A percentile compares a stretch with the other conserved stretches of the same genome.
Evolutionary conservation across 2,888 invertebrate species (phyloP).

Genomic region (Graphium colonna): DNA sequence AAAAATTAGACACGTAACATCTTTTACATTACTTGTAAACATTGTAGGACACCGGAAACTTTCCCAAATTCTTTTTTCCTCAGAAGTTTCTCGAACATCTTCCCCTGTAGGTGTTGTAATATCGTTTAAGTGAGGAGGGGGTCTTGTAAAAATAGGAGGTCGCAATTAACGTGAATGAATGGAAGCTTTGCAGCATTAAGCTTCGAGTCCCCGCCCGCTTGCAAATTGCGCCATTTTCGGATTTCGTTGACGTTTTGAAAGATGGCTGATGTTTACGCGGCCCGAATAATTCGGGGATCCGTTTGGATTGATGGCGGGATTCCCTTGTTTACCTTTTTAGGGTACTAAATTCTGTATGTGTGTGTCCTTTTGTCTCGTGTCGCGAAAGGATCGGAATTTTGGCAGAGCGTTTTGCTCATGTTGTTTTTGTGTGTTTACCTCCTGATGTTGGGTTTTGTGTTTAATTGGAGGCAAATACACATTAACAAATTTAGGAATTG

Average conservation of each 20-base stretch:
- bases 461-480: neutral
- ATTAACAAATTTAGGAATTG: neutral
- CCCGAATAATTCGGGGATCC: conserved; percentile 50
- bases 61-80: neutral
- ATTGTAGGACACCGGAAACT: too few species aligned
- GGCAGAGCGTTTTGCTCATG: neutral
- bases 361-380: neutral
- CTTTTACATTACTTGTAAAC: too few species aligned
- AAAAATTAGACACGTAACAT: too few species aligned
- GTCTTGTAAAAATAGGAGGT: conserved; percentile 36
- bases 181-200: conserved; percentile 54
- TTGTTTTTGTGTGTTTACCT: neutral
- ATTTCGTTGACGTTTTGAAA: conserved; percentile 54
- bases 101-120: conserved; percentile 8
- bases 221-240: conserved; percentile 33
- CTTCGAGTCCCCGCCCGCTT: conserved; percentile 39
- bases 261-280: conserved; percentile 53
- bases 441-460: neutral
- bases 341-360: conserved; percentile 7
- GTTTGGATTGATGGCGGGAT: conserved; percentile 40
- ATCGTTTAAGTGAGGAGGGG: conserved; percentile 26
- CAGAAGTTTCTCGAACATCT: neutral
- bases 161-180: conserved; percentile 61
- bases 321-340: conserved; percentile 36
- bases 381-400: neutral